Percentiles rank a stretch among this genome's conserved stretches.
Evolutionary conservation across 2,797 vertebrate species (phyloP).

Genomic region (Ciconia nigra): DNA sequence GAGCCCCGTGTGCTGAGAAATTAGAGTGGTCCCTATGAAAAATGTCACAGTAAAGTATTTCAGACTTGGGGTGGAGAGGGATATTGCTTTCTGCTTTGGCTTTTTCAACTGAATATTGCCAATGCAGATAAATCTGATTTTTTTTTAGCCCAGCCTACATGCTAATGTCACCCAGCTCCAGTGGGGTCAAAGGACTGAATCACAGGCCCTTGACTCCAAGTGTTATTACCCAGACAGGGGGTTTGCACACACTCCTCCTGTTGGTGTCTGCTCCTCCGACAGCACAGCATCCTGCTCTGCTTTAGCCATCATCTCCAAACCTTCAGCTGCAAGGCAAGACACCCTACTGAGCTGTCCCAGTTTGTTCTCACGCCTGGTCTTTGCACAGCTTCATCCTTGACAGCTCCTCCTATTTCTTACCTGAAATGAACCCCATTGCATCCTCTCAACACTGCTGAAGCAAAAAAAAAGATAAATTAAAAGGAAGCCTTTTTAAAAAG

Average conservation of each 20-base stretch:
- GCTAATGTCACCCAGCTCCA: background rate
- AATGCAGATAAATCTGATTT: background rate
- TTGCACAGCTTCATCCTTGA: background rate
- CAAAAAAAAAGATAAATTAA: background rate
- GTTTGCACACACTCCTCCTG: rapidly evolving
- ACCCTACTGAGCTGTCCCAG: background rate
- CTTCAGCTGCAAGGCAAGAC: background rate
- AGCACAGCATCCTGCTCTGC: background rate
- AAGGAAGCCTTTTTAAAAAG: background rate
- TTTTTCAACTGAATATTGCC: background rate
- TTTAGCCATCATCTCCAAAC: background rate
- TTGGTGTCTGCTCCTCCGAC: background rate
- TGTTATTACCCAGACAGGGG: background rate
- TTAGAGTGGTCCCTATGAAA: background rate
- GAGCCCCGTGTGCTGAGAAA: background rate
- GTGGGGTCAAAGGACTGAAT: background rate
- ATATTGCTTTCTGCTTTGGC: background rate
- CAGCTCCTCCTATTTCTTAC: background rate
- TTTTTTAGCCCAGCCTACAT: background rate
- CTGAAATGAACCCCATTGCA: background rate
- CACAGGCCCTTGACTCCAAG: background rate
- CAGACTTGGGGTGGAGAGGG: background rate
- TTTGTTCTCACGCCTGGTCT: background rate
- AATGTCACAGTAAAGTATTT: background rate
- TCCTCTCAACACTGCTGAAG: background rate